Base-by-base conservation (phyloP, 2,888 invertebrate species). In the Lochmaea capreae region DNA sequence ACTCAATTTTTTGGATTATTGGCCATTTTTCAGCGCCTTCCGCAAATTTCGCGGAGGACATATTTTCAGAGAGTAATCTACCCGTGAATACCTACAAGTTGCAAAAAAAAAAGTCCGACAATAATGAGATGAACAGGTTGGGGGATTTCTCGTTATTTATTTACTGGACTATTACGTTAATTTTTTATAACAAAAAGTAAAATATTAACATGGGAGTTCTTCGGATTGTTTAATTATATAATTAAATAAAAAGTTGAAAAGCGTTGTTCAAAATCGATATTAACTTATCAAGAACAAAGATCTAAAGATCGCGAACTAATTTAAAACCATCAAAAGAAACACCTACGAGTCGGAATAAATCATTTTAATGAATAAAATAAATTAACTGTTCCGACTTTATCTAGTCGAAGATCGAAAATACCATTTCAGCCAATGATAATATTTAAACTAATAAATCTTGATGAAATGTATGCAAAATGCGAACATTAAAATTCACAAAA, bases 401-500 rank as follows among this genome's bases (percentile, higher is more conserved):
- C 33, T 49, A 3, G 6, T 70, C 54, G 14, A 43, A 69, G 43
- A 70, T 63, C 33, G 18, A 62, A 62, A 70, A 63, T 57, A 63
- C 70, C 70, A 63, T 18, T 70, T 57, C 42, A 54, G 39, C 54
- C 70, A 57, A 70, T 63, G 70, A 18, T 65, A 52, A 71, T 71
- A 71, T 71, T 62, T 61, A 68, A 77, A 79, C 74, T 80, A 80
- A 79, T 80, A 79, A 79, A 79, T 73, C 74, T 75, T 69, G 75
- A 78, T 74, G 74, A 73, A 75, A 76, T 71, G 58, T 75, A 74
- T 73, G 71, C 63, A 63, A 67, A 71, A 69, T 71, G 71, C 73
- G 75, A 76, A 81, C 81, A 81, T 83, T 83, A 83, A 84, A 85
- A 85, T 83, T 83, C 83, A 77, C 83, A 80, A 84, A 83, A 84